Conservation (phyloP, 2,888 invertebrate species). For the Caenorhabditis sp. region DNA sequence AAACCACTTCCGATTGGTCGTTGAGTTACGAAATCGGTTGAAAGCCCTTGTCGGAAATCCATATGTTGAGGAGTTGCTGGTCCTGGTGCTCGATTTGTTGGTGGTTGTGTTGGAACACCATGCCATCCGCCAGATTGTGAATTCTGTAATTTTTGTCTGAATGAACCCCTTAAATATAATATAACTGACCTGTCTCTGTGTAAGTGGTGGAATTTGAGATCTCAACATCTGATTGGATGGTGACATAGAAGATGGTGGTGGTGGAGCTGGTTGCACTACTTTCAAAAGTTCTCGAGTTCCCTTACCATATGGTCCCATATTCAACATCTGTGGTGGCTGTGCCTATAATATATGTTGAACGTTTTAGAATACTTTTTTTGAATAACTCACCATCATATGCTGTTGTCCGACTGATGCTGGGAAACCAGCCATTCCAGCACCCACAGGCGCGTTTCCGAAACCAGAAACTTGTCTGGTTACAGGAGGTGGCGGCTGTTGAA, state of each 20-base stretch:
- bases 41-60: conserved; percentile 27
- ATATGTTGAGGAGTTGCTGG: conserved; percentile 47
- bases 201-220: conserved; percentile 31
- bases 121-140: conserved; percentile 16
- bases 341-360: not conserved
- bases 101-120: conserved; percentile 4
- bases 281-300: conserved; percentile 28
- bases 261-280: conserved; percentile 32
- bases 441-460: not conserved
- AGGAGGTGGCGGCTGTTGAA: conserved; percentile 3
- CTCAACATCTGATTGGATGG: conserved; percentile 54
- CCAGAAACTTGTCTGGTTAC: not conserved
- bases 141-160: too few species aligned
- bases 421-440: conserved; percentile 3
- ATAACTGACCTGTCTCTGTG: conserved; percentile 25
- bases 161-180: too few species aligned
- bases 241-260: conserved; percentile 41
- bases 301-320: conserved; percentile 16
- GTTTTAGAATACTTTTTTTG: too few species aligned
- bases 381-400: conserved; percentile 25
- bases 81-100: conserved; percentile 34
- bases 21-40: conserved; percentile 11
- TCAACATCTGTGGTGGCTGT: conserved; percentile 10
- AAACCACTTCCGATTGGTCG: conserved; percentile 3
- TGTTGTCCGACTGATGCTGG: conserved; percentile 5